Evolutionary conservation across 2,113 vertebrate species (phyloP).

Genomic region (Galbula dea): DNA sequence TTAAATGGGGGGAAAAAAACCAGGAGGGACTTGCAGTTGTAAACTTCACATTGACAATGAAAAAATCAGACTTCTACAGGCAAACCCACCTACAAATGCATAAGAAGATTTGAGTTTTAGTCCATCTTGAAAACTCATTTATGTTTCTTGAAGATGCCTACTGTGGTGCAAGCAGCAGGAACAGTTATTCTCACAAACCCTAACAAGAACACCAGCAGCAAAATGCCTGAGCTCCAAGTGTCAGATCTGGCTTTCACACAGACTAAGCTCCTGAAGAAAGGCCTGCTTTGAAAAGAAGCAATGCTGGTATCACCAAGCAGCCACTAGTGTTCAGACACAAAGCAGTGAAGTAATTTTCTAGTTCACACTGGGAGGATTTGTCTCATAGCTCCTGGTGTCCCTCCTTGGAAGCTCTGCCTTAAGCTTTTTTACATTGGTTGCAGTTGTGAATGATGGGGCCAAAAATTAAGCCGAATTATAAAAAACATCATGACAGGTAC

Average conservation of each 20-base stretch:
- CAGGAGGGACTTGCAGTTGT: not conserved
- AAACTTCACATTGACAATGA: not conserved
- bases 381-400: not conserved
- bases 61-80: not conserved
- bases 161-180: not conserved
- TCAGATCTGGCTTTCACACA: not conserved
- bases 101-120: not conserved
- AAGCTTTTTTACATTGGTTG: not conserved
- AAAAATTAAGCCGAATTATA: not conserved
- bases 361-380: not conserved
- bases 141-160: not conserved
- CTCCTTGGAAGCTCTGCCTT: not conserved
- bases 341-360: not conserved
- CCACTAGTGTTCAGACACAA: rapidly evolving
- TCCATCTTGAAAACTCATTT: not conserved
- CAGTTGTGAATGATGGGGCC: not conserved
- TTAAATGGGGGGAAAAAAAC: not conserved
- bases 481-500: not conserved
- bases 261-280: not conserved
- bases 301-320: not conserved
- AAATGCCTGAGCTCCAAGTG: rapidly evolving
- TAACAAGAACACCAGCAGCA: not conserved
- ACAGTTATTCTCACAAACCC: not conserved
- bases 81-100: rapidly evolving
- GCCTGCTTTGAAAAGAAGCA: not conserved